Base-by-base conservation (phyloP, 2,113 vertebrate species). In the Garra rufa region DNA sequence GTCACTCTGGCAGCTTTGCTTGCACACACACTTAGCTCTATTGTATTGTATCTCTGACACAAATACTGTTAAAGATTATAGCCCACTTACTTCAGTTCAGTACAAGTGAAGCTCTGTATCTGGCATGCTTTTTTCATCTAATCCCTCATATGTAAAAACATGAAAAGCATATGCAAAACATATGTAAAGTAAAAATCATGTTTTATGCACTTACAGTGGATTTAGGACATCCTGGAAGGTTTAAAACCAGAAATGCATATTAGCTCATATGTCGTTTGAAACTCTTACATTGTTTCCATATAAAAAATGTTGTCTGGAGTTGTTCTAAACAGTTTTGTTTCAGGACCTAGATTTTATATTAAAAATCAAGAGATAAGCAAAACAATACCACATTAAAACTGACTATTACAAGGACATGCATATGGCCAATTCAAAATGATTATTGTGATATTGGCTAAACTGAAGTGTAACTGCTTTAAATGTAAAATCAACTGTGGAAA, bases 1-100 rank as follows among this genome's bases (percentile, higher is more conserved):
- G 88, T 91, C 92, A 87, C 11, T 63, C 38, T 71, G 28, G 8
- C 63, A 59, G 65, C 8, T 74, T 43, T 48, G 65, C 50, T 67
- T 6, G 52, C 52, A 41, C 34, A 46, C 7, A 21, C 82, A 88
- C 59, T 14, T 70, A 0, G 67, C 63, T 34, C 14, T 26, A 13
- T 67, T 41, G 19, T 77, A 5, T 24, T 28, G 13, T 28, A 24
- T 28, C 19, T 76, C 21, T 15, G 30, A 44, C 69, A 43, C 26
- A 74, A 75, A 74, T 46, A 26, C 10, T 6, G 24, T 48, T 26
- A 70, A 41, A 70, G 17, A 9, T 70, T 70, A 28, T 26, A 41
- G 7, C 67, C n/a, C n/a, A 24, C n/a, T 4, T 59, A n/a, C 59
- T 61, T n/a, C n/a, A 28, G 15, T 65, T 34, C 2, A 65, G 28